phyloP scores from a whole-genome alignment of 2,797 vertebrate genomes.

The Benthosema pterotum region DNA sequence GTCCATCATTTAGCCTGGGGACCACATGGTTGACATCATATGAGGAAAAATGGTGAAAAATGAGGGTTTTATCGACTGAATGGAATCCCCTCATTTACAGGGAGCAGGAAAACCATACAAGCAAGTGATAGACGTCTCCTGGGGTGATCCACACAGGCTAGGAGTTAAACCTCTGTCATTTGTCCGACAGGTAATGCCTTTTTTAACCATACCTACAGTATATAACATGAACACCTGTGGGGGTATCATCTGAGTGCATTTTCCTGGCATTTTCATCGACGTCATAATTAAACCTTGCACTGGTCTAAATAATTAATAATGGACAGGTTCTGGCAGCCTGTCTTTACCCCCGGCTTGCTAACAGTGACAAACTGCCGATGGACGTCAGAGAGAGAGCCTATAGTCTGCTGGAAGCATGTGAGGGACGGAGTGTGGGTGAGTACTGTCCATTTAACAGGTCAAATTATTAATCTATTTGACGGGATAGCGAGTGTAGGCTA shows the following conservation, averaged over 20 bases:
- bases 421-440: conserved; percentile 72
- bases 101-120: conserved; percentile 61
- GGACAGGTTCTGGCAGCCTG: conserved; percentile 80
- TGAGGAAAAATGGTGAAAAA: too few species aligned
- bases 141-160: conserved; percentile 59
- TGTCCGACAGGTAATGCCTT: conserved; percentile 74
- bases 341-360: conserved; percentile 71
- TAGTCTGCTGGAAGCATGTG: conserved; percentile 56
- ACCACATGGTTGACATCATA: too few species aligned
- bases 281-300: not conserved
- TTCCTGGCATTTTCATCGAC: not conserved
- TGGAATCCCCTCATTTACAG: conserved; percentile 42
- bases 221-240: too few species aligned
- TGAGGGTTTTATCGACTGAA: too few species aligned
- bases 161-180: conserved; percentile 78
- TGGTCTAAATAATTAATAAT: not conserved
- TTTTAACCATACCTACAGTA: too few species aligned
- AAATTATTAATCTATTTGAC: not conserved
- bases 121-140: conserved; percentile 65
- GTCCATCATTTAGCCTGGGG: too few species aligned
- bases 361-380: conserved; percentile 56
- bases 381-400: conserved; percentile 70
- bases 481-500: too few species aligned
- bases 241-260: too few species aligned
- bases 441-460: not conserved